phyloP scores from a whole-genome alignment of 2,113 vertebrate species.

The Prionailurus viverrinus region DNA sequence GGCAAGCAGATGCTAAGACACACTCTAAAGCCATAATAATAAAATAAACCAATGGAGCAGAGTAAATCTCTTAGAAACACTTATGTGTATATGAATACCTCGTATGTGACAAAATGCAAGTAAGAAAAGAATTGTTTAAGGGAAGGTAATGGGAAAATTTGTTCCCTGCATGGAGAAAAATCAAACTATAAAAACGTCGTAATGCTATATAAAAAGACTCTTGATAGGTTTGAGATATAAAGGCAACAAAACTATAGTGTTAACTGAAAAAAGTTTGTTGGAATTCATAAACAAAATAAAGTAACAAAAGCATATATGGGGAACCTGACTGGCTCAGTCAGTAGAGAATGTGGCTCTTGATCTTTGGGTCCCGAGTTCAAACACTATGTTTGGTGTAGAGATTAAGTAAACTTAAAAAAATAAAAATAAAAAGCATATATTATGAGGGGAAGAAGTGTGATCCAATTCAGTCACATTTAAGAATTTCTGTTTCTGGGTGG shows the following conservation, averaged over 20 bases:
- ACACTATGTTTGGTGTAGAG: neutral
- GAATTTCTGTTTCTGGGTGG: neutral
- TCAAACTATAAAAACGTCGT: neutral
- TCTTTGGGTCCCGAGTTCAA: neutral
- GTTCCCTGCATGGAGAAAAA: neutral
- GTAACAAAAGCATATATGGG: neutral
- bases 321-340: neutral
- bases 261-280: neutral
- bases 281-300: neutral
- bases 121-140: neutral
- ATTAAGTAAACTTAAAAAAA: neutral
- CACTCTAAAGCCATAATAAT: neutral
- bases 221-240: neutral
- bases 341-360: neutral
- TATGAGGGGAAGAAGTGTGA: neutral
- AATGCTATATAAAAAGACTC: neutral
- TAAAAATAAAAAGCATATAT: neutral
- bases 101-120: neutral
- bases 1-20: neutral
- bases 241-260: neutral
- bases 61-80: slow-evolving; percentile 5
- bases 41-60: neutral
- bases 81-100: neutral
- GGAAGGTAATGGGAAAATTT: neutral
- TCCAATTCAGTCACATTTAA: neutral